These are phyloP conservation scores for Leptosomus discolor DNA, from an alignment of 2,113 vertebrate genomes.

Conservation along the genomic window DNA sequence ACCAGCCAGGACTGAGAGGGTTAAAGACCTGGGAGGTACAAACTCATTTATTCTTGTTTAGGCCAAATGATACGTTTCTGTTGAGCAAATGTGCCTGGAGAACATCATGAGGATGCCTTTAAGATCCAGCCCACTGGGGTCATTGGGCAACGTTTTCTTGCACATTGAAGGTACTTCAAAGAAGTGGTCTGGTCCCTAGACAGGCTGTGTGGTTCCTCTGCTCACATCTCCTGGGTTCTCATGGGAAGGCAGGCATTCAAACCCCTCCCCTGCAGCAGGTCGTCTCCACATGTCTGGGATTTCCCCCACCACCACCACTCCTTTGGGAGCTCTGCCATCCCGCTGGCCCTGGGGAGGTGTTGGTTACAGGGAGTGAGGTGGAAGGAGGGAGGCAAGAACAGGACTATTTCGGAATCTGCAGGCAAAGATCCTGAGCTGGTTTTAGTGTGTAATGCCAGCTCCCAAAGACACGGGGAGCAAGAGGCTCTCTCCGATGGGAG, in stretches of 20 bases:
- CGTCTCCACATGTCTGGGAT: neutral
- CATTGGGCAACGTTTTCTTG: neutral
- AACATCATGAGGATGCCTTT: neutral
- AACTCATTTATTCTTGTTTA: neutral
- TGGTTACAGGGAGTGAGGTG: neutral
- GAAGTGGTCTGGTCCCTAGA: neutral
- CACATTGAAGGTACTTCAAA: neutral
- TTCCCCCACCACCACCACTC: neutral
- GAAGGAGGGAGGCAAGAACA: neutral
- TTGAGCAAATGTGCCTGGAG: neutral
- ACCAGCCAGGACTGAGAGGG: neutral
- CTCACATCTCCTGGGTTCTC: neutral
- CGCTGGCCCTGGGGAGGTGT: neutral
- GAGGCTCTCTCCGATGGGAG: neutral
- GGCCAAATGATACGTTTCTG: neutral
- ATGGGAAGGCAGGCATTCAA: neutral
- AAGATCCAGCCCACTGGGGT: neutral
- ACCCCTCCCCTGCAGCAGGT: neutral
- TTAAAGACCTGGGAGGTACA: neutral
- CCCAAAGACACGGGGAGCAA: accelerated
- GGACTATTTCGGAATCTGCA: neutral
- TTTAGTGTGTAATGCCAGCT: neutral
- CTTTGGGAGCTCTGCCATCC: neutral
- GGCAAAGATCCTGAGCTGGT: neutral
- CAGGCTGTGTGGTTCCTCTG: neutral